Base-by-base conservation (phyloP, 37 sponge, comb jelly and placozoan genomes). In the Cliona cf. orientalis region DNA sequence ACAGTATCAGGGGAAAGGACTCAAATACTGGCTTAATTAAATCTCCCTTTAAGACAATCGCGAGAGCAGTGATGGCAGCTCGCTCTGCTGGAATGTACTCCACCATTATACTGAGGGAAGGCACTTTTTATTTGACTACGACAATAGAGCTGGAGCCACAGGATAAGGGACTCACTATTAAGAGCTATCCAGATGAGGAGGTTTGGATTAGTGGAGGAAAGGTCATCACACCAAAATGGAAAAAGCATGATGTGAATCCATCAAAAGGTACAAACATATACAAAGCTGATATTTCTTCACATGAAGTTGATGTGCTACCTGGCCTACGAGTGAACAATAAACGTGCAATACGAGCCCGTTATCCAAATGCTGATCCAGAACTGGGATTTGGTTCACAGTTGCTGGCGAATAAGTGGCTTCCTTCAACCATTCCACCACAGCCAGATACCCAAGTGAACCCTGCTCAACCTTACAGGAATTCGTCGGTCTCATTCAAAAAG, bases 301-400 rank as follows among this genome's bases (percentile, higher is more conserved):
- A 92, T 53, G 74, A 66, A 28, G 41, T 81, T 25, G 75, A 57
- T 40, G 56, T 58, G 17, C 37, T 81, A 31, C 72, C 46, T 29
- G 88, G 88, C 17, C 46, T 87, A 21, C 75, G 76, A 66, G 88
- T 87, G 42, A 75, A 87, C 40, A 62, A 43, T 3, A 74, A 58
- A 22, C 75, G 91, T 37, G 84, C 80, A 33, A 76, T 84, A 40
- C 84, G 90, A 39, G 93, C 93, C 22, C 74, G 93, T 12, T 92
- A 87, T 66, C 93, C 93, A 28, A 78, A 92, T 75, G 93, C 85
- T 26, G 84, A 92, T 39, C 93, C 93, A 35, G 85, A 87, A 65
- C 73, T 69, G 71, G 92, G 92, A 23, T 72, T 86, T 34, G 89
- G 82, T 22, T 92, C 80, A 36, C 57, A 64, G 0, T 66, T 72